These are phyloP conservation scores for Rhinolophus ferrumequinum DNA, from an alignment of 2,113 vertebrate species.

Conservation along the genomic window DNA sequence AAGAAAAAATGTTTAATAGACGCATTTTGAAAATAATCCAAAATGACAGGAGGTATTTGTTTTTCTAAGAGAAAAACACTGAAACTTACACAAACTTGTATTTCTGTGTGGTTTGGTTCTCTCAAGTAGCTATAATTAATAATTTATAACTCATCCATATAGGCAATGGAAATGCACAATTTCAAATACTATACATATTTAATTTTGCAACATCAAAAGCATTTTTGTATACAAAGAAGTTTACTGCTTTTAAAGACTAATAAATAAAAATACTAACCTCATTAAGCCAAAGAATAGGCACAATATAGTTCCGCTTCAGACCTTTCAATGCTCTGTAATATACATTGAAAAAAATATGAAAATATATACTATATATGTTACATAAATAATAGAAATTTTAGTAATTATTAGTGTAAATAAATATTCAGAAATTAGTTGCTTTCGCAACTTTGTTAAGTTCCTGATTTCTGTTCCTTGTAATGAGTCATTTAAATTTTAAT, in stretches of 20 bases:
- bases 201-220: neutral
- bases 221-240: neutral
- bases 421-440: neutral
- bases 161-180: neutral
- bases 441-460: neutral
- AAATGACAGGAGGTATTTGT: neutral
- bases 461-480: neutral
- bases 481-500: neutral
- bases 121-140: neutral
- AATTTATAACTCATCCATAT: neutral
- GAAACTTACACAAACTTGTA: neutral
- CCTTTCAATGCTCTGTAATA: conserved; percentile 88
- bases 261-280: conserved; percentile 89
- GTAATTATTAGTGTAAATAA: neutral
- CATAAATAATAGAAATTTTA: neutral
- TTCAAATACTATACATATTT: neutral
- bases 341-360: conserved; percentile 64
- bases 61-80: neutral
- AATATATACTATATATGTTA: neutral
- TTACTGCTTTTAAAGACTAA: neutral
- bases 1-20: conserved; percentile 10
- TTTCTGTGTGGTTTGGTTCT: neutral
- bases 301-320: conserved; percentile 87
- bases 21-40: conserved; percentile 18
- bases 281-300: conserved; percentile 95